Evolutionary conservation across 2,888 invertebrate genomes (phyloP), one percentile per base, ranked within the genome.

Genomic region (Caenorhabditis panamensis): DNA sequence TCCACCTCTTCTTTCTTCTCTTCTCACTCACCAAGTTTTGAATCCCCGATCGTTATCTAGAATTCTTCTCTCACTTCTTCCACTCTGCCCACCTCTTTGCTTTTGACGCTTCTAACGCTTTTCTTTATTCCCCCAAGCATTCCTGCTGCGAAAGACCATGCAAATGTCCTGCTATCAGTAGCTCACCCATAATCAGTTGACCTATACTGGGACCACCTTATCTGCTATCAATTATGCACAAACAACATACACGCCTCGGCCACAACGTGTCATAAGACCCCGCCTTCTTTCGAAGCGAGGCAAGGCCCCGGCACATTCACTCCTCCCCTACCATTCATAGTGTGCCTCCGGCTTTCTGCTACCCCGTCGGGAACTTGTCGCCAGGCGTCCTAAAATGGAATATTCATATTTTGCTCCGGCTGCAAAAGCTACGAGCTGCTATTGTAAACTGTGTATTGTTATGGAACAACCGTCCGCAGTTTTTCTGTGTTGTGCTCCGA

Each of bases 401-500:
- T 11, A 13, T 41, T 6, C 41, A 6, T 41, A 2, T 41, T 13
- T 13, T 41, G 9, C 41, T 13, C 41, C 13, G 6, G 2, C 41
- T 13, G 9, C 41, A n/a, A n/a, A n/a, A n/a, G n/a, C n/a, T n/a
- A n/a, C n/a, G n/a, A n/a, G n/a, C n/a, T n/a, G n/a, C n/a, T n/a
- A n/a, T n/a, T n/a, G n/a, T n/a, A n/a, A n/a, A n/a, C n/a, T n/a
- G n/a, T n/a, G n/a, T n/a, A n/a, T n/a, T n/a, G n/a, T n/a, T n/a
- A n/a, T n/a, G n/a, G n/a, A n/a, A 36, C 36, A 36, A 11, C 73
- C 53, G 28, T 81, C 67, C 67, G 81, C 72, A 72, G 77, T 82
- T 84, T 84, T 54, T 68, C 41, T 56, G 66, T 75, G 66, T 44
- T 26, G 81, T 82, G 84, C 84, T 82, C 75, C 84, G 82, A 53